Percentiles rank a stretch among this genome's conserved stretches.
Conservation (phyloP, 2,797 vertebrate species). For the Cossypha caffra region DNA sequence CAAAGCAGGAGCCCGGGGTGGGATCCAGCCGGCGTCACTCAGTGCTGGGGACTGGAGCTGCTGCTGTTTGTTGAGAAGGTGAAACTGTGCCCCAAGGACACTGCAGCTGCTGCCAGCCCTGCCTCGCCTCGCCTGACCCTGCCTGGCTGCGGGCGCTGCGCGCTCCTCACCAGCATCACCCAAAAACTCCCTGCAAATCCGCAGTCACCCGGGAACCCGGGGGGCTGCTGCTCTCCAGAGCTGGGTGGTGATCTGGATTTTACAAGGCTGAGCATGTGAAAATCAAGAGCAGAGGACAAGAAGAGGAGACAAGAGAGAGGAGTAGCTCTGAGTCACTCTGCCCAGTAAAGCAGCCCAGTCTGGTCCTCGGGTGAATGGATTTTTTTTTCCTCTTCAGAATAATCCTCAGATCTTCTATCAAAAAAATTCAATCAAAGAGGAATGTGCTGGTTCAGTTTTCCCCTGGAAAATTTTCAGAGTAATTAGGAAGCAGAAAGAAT, state of each 20-base stretch:
- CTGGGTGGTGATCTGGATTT: neutral
- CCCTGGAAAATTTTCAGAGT: conserved; percentile 5
- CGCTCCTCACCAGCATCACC: neutral
- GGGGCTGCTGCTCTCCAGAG: neutral
- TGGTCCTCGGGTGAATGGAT: neutral
- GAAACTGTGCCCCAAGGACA: neutral
- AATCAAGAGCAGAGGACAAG: neutral
- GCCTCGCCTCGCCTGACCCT: conserved; percentile 5
- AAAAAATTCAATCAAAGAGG: neutral
- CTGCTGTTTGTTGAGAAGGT: neutral
- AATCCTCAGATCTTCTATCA: neutral
- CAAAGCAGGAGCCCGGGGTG: neutral
- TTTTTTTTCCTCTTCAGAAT: neutral
- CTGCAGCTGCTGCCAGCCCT: neutral
- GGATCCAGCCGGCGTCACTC: neutral
- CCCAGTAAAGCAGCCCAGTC: neutral
- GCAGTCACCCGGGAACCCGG: accelerated
- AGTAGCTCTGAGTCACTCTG: neutral
- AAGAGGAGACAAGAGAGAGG: neutral
- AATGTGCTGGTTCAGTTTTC: neutral
- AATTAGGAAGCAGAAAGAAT: conserved; percentile 53
- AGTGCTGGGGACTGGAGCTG: neutral
- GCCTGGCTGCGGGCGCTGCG: accelerated
- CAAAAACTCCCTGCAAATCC: neutral
- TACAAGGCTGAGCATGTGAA: neutral